Evolutionary conservation across 2,113 vertebrate species (phyloP).

Genomic region (Colinus virginianus): DNA sequence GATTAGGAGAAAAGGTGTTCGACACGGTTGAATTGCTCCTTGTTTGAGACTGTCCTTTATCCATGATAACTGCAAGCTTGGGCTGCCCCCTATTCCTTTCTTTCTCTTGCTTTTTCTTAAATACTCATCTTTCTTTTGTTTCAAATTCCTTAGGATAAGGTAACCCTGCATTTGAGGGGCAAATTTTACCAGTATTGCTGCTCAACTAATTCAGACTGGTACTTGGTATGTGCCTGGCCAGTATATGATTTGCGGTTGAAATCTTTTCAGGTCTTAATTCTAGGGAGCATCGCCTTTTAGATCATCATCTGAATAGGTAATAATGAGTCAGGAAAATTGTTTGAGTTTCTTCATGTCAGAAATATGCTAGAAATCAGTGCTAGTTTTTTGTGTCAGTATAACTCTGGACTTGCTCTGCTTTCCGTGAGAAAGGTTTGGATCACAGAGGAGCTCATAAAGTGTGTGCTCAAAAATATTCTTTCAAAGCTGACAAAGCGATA

Average conservation of each 20-base stretch:
- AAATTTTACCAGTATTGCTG: background rate
- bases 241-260: background rate
- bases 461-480: background rate
- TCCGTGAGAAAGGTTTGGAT: background rate
- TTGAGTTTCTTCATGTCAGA: background rate
- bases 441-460: background rate
- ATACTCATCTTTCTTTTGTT: background rate
- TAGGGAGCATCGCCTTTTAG: background rate
- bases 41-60: conserved; percentile 38
- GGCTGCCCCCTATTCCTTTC: background rate
- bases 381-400: background rate
- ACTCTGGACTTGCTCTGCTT: background rate
- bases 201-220: background rate
- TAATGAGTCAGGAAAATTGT: background rate
- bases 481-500: background rate
- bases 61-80: conserved; percentile 10
- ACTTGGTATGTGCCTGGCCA: background rate
- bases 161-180: background rate
- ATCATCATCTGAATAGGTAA: background rate
- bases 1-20: conserved; percentile 65
- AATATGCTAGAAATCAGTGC: background rate
- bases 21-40: conserved; percentile 38
- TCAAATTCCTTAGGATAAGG: conserved; percentile 1
- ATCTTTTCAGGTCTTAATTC: background rate
- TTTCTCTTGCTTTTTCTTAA: background rate